These are phyloP conservation scores for Vireo altiloquus DNA, from an alignment of 2,113 vertebrate species.

Conservation along the genomic window DNA sequence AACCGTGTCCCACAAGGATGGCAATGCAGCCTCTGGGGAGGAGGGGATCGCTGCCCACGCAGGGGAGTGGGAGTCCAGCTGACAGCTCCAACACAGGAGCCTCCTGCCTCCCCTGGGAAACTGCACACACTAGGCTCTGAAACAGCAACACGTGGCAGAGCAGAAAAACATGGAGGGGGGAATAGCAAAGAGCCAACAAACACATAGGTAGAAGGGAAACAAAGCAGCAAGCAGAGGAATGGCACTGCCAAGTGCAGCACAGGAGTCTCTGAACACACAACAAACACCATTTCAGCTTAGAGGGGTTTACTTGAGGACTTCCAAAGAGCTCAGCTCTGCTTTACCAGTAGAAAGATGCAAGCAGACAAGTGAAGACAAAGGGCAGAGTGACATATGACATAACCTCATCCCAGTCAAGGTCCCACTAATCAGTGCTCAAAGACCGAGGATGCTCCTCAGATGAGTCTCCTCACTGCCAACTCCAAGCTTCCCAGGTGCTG, in stretches of 20 bases:
- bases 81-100: background rate
- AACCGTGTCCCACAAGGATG: background rate
- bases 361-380: background rate
- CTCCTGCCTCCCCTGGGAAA: background rate
- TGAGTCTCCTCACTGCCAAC: background rate
- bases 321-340: background rate
- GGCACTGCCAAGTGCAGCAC: background rate
- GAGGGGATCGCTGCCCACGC: background rate
- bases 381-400: background rate
- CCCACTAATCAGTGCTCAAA: accelerated
- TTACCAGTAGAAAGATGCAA: background rate
- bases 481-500: background rate
- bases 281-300: background rate
- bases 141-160: background rate
- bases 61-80: background rate
- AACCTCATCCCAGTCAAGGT: background rate
- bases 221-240: background rate
- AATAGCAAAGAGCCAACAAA: background rate
- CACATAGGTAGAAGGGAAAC: accelerated
- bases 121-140: background rate
- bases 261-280: background rate
- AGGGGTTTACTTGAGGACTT: accelerated
- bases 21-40: background rate
- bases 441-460: background rate
- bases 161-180: too few relatives aligned